Evolutionary conservation across 2,888 invertebrate genomes (phyloP), one percentile per base, ranked within the genome.

Genomic region (Plagodis pulveraria): DNA sequence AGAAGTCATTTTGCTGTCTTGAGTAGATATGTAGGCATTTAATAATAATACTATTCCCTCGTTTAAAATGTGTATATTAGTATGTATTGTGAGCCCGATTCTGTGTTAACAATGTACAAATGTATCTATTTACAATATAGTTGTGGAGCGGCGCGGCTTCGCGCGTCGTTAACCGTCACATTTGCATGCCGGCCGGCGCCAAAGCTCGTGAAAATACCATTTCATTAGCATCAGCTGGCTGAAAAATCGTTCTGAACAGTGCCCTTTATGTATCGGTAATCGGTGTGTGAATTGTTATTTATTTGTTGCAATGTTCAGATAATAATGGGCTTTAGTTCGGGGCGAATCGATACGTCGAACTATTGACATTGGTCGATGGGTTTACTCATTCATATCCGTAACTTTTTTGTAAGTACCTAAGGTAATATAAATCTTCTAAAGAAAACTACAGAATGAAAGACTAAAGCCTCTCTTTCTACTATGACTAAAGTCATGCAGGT

Each of bases 171-270:
- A 86, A 77, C 74, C 83, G 63, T 46, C 79, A 80, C 84, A 91
- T 89, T 91, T 87, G 86, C 90, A 89, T 91, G 85, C 72, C 81
- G 85, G 83, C 78, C 87, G 86, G 84, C 87, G 89, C 90, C 91
- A 90, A 87, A 87, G 78, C 87, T 91, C 90, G 90, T 91, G 91
- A 89, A 91, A 90, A 88, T 86, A 88, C 86, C 86, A 84, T 85
- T 91, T 91, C 91, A 90, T 91, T 91, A 91, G 81, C 89, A 89
- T 89, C 88, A 87, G 87, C 82, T 84, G 76, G 80, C 85, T 88
- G 87, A 89, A 89, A 89, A 88, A 89, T 86, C 81, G 87, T 84
- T 89, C 78, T 80, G 80, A 74, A 81, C 75, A 36, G 35, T 11
- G 32, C 42, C 78, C 77, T 77, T 76, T 77, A 72, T 60, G 52